These are phyloP conservation scores for Onychostoma macrolepis DNA, from an alignment of 2,113 vertebrate species.

Conservation along the genomic window DNA sequence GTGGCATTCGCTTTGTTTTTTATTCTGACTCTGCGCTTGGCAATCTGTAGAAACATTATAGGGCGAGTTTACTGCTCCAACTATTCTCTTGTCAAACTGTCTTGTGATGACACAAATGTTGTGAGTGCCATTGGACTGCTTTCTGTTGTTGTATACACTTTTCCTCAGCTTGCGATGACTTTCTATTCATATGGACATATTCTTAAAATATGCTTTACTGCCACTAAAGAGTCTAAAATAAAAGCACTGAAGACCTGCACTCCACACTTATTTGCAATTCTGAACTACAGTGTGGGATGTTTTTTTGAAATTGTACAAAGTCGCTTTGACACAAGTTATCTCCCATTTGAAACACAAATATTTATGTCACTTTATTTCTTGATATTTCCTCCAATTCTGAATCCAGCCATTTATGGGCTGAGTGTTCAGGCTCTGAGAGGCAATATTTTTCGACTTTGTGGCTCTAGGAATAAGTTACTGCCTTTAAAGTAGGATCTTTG, in stretches of 20 bases:
- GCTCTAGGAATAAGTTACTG: background rate
- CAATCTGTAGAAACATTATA: constrained; percentile 58
- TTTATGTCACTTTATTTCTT: constrained; percentile 69
- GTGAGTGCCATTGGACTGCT: constrained; percentile 55
- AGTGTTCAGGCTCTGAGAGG: constrained; percentile 50
- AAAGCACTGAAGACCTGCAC: constrained; percentile 67
- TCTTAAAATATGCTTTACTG: constrained; percentile 59
- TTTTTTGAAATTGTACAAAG: constrained; percentile 65
- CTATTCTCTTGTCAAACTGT: constrained; percentile 62
- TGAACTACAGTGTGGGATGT: constrained; percentile 60
- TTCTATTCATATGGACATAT: constrained; percentile 67
- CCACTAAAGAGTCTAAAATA: constrained; percentile 54
- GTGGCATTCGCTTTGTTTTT: constrained; percentile 50
- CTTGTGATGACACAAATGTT: constrained; percentile 58
- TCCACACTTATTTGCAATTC: constrained; percentile 62
- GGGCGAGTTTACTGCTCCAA: constrained; percentile 60
- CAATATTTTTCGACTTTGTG: background rate
- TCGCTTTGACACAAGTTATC: constrained; percentile 48
- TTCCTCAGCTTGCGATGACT: constrained; percentile 62
- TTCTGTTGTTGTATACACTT: constrained; percentile 24
- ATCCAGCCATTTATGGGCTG: constrained; percentile 66
- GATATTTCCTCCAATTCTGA: constrained; percentile 65
- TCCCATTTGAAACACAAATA: constrained; percentile 51
- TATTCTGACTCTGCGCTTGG: constrained; percentile 62
- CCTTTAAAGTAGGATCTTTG: background rate